Percentiles rank a stretch among this genome's conserved stretches.
phyloP scores from a whole-genome alignment of 2,113 vertebrate species.

The Zeus faber region DNA sequence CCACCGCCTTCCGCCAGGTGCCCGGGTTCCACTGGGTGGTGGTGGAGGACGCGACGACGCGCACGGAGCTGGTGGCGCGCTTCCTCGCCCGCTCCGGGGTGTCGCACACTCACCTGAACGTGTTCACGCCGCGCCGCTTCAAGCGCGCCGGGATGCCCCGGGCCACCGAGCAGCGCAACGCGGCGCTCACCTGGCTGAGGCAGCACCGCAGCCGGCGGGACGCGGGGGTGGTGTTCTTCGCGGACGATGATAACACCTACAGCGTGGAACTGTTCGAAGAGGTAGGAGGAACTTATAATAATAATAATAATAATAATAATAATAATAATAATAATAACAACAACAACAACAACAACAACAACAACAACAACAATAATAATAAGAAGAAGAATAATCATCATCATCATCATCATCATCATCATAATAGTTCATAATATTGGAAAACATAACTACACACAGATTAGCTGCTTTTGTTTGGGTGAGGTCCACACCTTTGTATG shows the following conservation, averaged over 20 bases:
- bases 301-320: too few species aligned
- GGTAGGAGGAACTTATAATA: conserved; percentile 74
- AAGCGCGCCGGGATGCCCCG: conserved; percentile 90
- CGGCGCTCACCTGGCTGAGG: conserved; percentile 88
- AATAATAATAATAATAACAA: too few species aligned
- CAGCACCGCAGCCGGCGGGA: conserved; percentile 78
- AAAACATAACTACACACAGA: too few species aligned
- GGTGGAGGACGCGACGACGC: conserved; percentile 86
- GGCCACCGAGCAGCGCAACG: conserved; percentile 95
- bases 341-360: too few species aligned
- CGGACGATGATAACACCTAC: conserved; percentile 98
- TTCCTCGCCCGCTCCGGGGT: conserved; percentile 84
- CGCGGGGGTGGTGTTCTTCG: conserved; percentile 92
- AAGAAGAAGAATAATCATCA: too few species aligned
- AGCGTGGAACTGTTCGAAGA: conserved; percentile 97
- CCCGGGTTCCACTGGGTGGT: conserved; percentile 92
- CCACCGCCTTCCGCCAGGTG: conserved; percentile 94
- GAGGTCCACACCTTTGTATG: too few species aligned
- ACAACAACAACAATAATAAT: too few species aligned
- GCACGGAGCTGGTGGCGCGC: conserved; percentile 88
- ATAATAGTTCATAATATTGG: too few species aligned
- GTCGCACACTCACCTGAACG: conserved; percentile 87
- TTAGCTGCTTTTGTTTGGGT: too few species aligned
- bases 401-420: too few species aligned
- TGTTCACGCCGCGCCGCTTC: conserved; percentile 91